Conservation (phyloP, 64 coral and sea anemone species). For the Porites australiensis region DNA sequence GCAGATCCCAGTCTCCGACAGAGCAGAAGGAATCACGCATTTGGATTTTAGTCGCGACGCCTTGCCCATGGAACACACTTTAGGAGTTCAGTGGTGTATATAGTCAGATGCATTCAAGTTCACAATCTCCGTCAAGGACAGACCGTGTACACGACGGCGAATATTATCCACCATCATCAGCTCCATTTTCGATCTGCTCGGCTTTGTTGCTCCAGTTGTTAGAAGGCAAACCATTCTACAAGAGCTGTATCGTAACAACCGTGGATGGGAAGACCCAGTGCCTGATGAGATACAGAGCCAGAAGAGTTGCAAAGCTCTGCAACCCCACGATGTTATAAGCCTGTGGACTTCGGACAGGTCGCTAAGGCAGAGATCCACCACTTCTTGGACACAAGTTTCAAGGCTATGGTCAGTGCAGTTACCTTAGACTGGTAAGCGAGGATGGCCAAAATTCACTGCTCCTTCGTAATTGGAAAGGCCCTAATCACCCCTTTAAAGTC, state of each 20-base stretch:
- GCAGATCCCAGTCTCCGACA: background rate
- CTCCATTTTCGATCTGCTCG: background rate
- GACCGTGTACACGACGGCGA: background rate
- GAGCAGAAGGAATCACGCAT: background rate
- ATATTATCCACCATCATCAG: background rate
- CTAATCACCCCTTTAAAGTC: background rate
- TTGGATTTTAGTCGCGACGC: background rate
- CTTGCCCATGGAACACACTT: background rate
- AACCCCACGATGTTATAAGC: slow-evolving; percentile 38
- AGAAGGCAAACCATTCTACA: slow-evolving; percentile 51
- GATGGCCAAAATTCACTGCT: background rate
- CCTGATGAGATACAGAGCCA: background rate
- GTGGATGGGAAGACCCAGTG: slow-evolving; percentile 37
- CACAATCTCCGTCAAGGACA: background rate
- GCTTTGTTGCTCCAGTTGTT: slow-evolving; percentile 49
- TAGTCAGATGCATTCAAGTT: background rate
- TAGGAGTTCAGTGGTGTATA: background rate
- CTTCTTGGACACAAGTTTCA: slow-evolving; percentile 53
- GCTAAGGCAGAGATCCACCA: slow-evolving; percentile 19
- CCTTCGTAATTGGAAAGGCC: background rate
- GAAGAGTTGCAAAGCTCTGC: background rate
- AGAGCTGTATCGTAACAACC: slow-evolving; percentile 24
- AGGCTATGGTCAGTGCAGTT: slow-evolving; percentile 64
- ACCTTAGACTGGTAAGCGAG: background rate
- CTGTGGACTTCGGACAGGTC: slow-evolving; percentile 14